phyloP scores from a whole-genome alignment of 2,888 invertebrate genomes.

The Parelbella ahira region DNA sequence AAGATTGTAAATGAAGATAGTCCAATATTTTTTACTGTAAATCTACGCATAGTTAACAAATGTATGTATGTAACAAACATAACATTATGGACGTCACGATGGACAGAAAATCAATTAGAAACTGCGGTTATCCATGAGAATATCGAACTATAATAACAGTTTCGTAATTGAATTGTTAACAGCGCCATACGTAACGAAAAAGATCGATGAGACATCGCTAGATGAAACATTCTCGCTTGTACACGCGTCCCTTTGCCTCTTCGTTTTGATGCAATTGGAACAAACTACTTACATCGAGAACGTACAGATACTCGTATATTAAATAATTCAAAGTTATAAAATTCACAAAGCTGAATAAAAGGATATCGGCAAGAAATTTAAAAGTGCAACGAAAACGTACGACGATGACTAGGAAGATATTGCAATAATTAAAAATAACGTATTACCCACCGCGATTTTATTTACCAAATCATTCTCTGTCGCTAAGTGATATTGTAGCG shows the following conservation, averaged over 20 bases:
- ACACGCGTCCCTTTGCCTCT: no score
- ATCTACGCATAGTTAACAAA: constrained; percentile 11
- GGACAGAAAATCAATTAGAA: constrained; percentile 15
- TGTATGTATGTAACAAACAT: constrained; percentile 4
- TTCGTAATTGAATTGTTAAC: constrained; percentile 16
- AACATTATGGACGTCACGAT: constrained; percentile 19
- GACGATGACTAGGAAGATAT: constrained; percentile 4
- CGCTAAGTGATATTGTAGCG: no score
- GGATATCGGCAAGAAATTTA: no score
- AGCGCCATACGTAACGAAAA: constrained; percentile 20
- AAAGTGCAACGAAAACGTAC: constrained; percentile 18
- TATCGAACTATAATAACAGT: constrained; percentile 16
- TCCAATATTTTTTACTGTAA: constrained; percentile 2
- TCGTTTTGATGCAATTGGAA: no score
- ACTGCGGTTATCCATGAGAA: constrained; percentile 8
- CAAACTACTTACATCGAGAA: no score
- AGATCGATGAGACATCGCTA: constrained; percentile 31
- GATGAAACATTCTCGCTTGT: no score
- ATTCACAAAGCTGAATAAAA: no score
- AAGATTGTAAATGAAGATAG: constrained; percentile 1
- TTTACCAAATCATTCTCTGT: no score
- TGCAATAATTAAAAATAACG: constrained; percentile 8
- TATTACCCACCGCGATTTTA: no score
- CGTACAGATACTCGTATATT: no score
- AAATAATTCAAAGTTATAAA: no score